Base-by-base conservation (phyloP, 30 jellyfish, hydroid and myxozoan genomes). In the Turritopsis dohrnii region DNA sequence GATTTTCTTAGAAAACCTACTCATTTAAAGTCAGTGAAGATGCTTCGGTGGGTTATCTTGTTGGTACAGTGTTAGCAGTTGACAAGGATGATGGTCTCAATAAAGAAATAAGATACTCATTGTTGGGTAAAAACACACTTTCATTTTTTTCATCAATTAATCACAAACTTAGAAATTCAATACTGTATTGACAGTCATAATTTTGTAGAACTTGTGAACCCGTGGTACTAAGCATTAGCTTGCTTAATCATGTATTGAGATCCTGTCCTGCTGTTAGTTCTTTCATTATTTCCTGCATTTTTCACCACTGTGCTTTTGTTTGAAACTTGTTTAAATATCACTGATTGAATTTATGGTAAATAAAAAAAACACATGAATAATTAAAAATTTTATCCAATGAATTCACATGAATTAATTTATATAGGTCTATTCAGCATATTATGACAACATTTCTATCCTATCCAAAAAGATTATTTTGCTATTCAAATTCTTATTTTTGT, bases 61-160 rank as follows among this genome's bases (percentile, higher is more conserved):
- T 71, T 25, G 76, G 83, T 1, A 29, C 72, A 16, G 85, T 82
- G 21, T 25, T 26, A 22, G 89, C 89, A 9, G 29, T 52, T 18
- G 89, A 82, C 28, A 71, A 65, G 18, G 89, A 82, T 66, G 89
- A 82, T 3, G 89, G 89, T 18, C 21, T 18, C 24, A 82, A 82
- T 28, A 82, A 82, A 41, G 71, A 31, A 16, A 71, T 82, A 26
- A 1, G 71, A 28, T 82, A 82, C 71, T 71, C 83, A 18, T 8
- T 82, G 1, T 0, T 27, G 19, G 77, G 77, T 69, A 69, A n/a
- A 13, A 41, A 41, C 60, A 41, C 13, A 13, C 13, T 41, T 41
- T 13, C 60, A 3, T 41, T 3, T 41, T 41, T 41, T 41, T 3
- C 60, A 41, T 41, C 60, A 41, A 3, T 41, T 13, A 41, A 41